Base-by-base conservation (phyloP, 2,797 vertebrate genomes). In the Eremophila alpestris region DNA sequence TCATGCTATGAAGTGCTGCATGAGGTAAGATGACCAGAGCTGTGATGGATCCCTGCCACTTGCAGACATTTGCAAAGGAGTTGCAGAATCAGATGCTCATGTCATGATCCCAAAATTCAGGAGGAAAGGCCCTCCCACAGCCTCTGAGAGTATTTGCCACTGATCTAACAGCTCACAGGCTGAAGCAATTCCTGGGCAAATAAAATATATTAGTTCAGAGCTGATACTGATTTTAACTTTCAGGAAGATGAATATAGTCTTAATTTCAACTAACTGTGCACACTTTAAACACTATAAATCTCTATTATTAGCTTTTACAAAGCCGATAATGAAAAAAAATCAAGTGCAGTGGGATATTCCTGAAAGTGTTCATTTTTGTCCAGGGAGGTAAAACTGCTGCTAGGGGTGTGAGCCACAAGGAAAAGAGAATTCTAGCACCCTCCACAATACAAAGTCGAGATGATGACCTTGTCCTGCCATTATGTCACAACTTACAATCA, bases 201-300 rank as follows among this genome's bases (percentile, higher is more conserved):
- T 26, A 22, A 87, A 77, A 84, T 19, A 20, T 6, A 59, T 52
- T 45, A 17, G 22, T 63, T 64, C 52, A 30, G 56, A 80, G 27
- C 19, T 45, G 9, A 45, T 0, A 3, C 32, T 1, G 3, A 30
- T 74, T 77, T 81, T 65, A 83, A 75, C 30, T 51, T 89, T 45
- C 51, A 81, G 62, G 76, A 94, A 78, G 51, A 64, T 83, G 29
- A 92, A 56, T 89, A 60, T 46, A 56, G 13, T n/a, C 29, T 80
- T 76, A 88, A 84, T 89, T 92, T 51, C 49, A 79, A 62, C 30
- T 68, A 56, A 87, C 36, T 80, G n/a, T 36, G 27, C 45, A 52
- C 32, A 19, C 16, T 62, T 68, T 21, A 56, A 64, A 19, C 5
- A 9, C 22, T 79, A 45, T 55, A 76, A 62, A 81, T 90, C 55